Base-by-base conservation (phyloP, 1,140 invertebrate genomes). In the Temnothorax nylanderi region DNA sequence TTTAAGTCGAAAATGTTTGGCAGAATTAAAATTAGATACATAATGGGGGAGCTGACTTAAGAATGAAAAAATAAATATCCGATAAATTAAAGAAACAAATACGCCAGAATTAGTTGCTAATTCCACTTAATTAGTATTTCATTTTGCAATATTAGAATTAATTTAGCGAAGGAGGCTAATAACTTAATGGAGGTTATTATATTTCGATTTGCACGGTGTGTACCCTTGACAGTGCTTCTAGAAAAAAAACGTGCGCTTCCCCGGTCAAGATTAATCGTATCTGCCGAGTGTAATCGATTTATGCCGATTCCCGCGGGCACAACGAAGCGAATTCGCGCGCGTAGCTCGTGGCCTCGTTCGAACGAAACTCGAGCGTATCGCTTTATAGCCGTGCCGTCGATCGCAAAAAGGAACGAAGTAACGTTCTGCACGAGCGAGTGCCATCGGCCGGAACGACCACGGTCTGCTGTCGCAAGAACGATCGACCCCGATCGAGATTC, bases 351-450 rank as follows among this genome's bases (percentile, higher is more conserved):
- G 44, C 82, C 71, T 85, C 60, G 37, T 85, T 85, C 47, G 47
- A 77, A 51, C 49, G 56, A 87, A 88, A 80, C 74, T 58, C 26
- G 58, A 80, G 64, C 65, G 37, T 74, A 87, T 62, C 74, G 87
- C n/a, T 21, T 8, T 13, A n/a, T 6, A 60, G 44, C 4, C 64
- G 37, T 8, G 86, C 18, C 13, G 62, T 13, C 74, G 56, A 54
- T 60, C 69, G 34, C 51, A 74, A 81, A 26, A 89, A 60, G 58
- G 71, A 86, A 89, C 44, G 75, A 86, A 86, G 60, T 76, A 87
- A 77, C 58, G 88, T 89, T 37, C 74, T 67, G 88, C 89, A 78
- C 88, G 85, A 89, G 44, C 77, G 85, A 60, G 26, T 72, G 72
- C 18, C 67, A 58, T 71, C 41, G 21, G 71, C 58, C 47, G 54